These are phyloP conservation scores for Sogatella furcifera DNA, from an alignment of 1,140 invertebrate genomes.

Conservation along the genomic window DNA sequence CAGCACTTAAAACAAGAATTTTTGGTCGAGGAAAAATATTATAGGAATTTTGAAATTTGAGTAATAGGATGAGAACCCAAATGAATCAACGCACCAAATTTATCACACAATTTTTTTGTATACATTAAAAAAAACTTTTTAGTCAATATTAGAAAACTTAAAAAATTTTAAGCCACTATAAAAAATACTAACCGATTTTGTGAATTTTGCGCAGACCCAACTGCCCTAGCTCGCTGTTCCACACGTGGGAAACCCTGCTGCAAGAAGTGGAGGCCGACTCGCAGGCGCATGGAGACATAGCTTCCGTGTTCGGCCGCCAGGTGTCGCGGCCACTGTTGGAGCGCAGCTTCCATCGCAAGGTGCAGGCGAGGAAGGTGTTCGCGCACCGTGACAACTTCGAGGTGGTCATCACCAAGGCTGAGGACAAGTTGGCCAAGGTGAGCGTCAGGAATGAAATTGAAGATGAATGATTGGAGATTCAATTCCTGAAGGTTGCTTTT, in stretches of 20 bases:
- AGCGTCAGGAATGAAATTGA: conserved; percentile 18
- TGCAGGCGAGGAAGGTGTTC: conserved; percentile 87
- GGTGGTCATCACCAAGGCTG: conserved; percentile 75
- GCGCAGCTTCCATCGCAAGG: conserved; percentile 82
- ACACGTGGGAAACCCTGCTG: conserved; percentile 83
- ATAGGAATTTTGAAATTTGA: too few species aligned
- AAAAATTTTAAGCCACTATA: too few species aligned
- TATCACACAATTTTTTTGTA: too few species aligned
- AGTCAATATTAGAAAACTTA: too few species aligned
- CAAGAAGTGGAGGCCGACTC: conserved; percentile 91
- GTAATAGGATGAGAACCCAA: too few species aligned
- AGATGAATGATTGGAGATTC: too few species aligned
- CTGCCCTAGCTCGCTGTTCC: conserved; percentile 71
- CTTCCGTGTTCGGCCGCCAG: conserved; percentile 68
- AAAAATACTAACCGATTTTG: neutral
- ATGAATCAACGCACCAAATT: too few species aligned
- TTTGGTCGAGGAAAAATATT: too few species aligned
- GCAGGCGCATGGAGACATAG: conserved; percentile 77
- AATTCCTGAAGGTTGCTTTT: too few species aligned
- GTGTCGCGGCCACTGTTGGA: conserved; percentile 80
- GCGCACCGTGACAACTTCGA: conserved; percentile 85
- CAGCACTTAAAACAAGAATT: too few species aligned
- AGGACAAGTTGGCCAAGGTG: conserved; percentile 78
- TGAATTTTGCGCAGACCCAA: conserved; percentile 47
- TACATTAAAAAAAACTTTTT: too few species aligned